phyloP scores from a whole-genome alignment of 2,888 invertebrate species.

The Drosophila peninsularis region DNA sequence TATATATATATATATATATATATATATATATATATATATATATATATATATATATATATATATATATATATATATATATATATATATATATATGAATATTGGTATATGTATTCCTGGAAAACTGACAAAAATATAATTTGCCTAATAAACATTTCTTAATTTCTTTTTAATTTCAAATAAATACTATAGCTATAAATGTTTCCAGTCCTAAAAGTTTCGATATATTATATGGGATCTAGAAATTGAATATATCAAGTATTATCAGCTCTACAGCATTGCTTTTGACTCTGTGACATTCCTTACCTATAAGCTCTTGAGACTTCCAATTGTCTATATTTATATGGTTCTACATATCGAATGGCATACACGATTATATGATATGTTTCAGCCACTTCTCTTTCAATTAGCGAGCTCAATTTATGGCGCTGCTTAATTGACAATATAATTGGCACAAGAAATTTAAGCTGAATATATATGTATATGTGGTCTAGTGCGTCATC shows the following conservation, averaged over 20 bases:
- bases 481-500: constrained; percentile 17
- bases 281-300: not conserved
- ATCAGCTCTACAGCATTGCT: not conserved
- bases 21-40: not conserved
- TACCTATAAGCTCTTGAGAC: not conserved
- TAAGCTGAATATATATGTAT: constrained; percentile 2
- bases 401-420: constrained; percentile 6
- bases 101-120: not conserved
- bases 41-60: too few relatives aligned
- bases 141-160: not conserved
- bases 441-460: constrained; percentile 5
- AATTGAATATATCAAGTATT: too few relatives aligned
- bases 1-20: too few relatives aligned
- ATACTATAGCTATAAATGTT: too few relatives aligned
- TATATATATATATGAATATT: too few relatives aligned
- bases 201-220: too few relatives aligned
- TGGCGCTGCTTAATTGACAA: constrained; percentile 12
- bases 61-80: too few relatives aligned
- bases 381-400: not conserved
- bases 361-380: not conserved
- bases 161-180: too few relatives aligned
- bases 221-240: too few relatives aligned
- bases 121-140: not conserved
- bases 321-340: not conserved
- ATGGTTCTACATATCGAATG: not conserved